These are phyloP conservation scores for Xenopus laevis DNA, from an alignment of 2,113 vertebrate genomes.

Conservation along the genomic window DNA sequence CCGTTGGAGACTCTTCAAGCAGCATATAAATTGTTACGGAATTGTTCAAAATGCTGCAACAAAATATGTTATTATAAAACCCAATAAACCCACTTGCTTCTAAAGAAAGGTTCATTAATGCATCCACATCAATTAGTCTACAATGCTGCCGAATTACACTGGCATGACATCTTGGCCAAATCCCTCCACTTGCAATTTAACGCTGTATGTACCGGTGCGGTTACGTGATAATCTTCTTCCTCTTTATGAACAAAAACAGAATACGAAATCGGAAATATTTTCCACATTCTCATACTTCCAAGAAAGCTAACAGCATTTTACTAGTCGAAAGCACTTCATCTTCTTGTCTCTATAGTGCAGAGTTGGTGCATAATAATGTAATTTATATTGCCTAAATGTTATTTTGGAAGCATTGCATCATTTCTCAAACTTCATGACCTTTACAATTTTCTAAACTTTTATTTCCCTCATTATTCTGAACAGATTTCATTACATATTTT, in stretches of 20 bases:
- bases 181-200: constrained; percentile 43
- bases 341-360: constrained; percentile 95
- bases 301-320: constrained; percentile 97
- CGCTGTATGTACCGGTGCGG: constrained; percentile 48
- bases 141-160: constrained; percentile 14
- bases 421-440: constrained; percentile 99
- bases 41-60: constrained; percentile 6
- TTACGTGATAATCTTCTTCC: constrained; percentile 65
- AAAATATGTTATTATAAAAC: constrained; percentile 15
- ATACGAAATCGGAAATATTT: constrained; percentile 98
- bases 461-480: constrained; percentile 99
- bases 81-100: not conserved
- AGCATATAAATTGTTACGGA: constrained; percentile 7
- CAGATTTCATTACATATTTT: constrained; percentile 99
- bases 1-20: not conserved
- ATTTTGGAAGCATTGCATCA: constrained; percentile 96
- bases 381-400: constrained; percentile 99
- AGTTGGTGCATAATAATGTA: constrained; percentile 99
- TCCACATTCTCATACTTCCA: constrained; percentile 98
- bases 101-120: constrained; percentile 11
- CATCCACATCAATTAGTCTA: constrained; percentile 20
- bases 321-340: constrained; percentile 96
- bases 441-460: constrained; percentile 99
- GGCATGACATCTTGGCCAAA: constrained; percentile 14
- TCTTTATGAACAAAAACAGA: constrained; percentile 74